Percentiles rank a stretch among this genome's conserved stretches.
Conservation (phyloP, 1,140 invertebrate species). For the Hestina assimilis region DNA sequence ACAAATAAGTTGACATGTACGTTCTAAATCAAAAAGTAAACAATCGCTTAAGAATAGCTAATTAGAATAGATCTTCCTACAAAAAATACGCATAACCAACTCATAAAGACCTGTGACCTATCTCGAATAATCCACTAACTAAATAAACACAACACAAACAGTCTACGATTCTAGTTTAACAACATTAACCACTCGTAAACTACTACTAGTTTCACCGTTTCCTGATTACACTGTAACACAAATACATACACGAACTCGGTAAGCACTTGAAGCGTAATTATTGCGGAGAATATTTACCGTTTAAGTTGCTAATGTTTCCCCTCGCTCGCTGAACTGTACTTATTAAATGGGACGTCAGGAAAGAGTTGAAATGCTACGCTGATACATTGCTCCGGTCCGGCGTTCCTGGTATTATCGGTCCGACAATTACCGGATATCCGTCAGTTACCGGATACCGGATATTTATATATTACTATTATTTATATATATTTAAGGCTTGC, state of each 20-base stretch:
- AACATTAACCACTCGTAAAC: neutral
- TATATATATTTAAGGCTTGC: neutral
- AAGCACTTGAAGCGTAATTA: slow-evolving; percentile 5
- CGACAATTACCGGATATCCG: too few relatives aligned
- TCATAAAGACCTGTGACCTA: neutral
- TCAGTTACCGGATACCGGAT: too few relatives aligned
- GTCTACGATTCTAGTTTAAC: neutral
- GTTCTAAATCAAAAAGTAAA: too few relatives aligned
- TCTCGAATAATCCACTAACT: too few relatives aligned
- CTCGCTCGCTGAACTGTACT: neutral
- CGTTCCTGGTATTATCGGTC: too few relatives aligned
- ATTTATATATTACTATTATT: neutral
- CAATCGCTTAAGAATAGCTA: too few relatives aligned
- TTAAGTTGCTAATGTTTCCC: slow-evolving; percentile 8
- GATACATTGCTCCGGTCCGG: too few relatives aligned
- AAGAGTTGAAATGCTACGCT: too few relatives aligned
- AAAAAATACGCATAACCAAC: too few relatives aligned
- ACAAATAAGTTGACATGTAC: too few relatives aligned
- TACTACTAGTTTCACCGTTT: neutral
- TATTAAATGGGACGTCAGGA: neutral
- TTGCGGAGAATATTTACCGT: slow-evolving; percentile 8
- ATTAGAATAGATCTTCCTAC: too few relatives aligned
- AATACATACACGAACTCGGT: slow-evolving; percentile 1
- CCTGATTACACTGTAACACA: slow-evolving; percentile 1
- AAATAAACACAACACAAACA: neutral